Conservation (phyloP, 2,888 invertebrate species). For the Scaptomyza polygonia region DNA sequence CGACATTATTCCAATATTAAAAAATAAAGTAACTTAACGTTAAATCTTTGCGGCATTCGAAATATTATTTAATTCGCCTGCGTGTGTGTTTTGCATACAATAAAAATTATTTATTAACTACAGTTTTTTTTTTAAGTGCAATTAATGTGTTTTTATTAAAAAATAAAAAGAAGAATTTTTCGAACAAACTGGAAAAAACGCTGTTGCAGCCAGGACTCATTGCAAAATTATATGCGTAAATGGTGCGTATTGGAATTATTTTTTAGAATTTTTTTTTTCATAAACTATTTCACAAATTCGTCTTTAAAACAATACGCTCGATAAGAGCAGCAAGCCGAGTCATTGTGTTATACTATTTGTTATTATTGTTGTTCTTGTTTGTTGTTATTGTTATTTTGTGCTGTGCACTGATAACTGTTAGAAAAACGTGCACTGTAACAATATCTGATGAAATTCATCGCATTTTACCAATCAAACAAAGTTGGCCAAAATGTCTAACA, state of each 20-base stretch:
- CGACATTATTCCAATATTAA: conserved; percentile 51
- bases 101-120: conserved; percentile 3
- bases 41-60: conserved; percentile 15
- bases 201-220: conserved; percentile 38
- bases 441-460: neutral
- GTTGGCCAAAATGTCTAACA: neutral
- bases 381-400: neutral
- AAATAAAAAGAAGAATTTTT: neutral
- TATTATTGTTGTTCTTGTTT: conserved; percentile 7
- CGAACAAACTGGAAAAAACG: neutral
- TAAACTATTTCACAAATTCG: conserved; percentile 2
- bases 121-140: conserved; percentile 30
- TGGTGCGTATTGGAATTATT: conserved; percentile 57
- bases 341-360: neutral
- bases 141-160: neutral
- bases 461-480: neutral
- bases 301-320: neutral
- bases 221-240: conserved; percentile 65
- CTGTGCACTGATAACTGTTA: conserved; percentile 3
- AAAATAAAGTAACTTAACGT: conserved; percentile 25
- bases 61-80: neutral
- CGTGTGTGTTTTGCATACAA: conserved; percentile 1
- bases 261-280: neutral
- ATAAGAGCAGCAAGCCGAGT: conserved; percentile 5
- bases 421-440: neutral